phyloP scores from a whole-genome alignment of 2,113 vertebrate genomes.

The Ctenodactylus gundi region DNA sequence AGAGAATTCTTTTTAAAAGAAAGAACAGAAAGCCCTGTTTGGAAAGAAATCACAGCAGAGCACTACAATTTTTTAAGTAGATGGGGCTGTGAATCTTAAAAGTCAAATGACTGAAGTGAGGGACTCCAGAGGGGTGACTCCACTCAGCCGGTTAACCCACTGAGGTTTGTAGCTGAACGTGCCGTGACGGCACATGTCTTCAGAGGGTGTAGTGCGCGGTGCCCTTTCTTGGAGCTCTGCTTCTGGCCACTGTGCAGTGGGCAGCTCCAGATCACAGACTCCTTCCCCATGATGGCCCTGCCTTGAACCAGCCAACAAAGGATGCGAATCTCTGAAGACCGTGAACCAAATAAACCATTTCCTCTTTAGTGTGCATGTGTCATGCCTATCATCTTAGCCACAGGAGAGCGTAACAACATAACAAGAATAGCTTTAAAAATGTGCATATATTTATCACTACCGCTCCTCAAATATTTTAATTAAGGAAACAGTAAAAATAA shows the following conservation, averaged over 20 bases:
- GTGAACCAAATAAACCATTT: not conserved
- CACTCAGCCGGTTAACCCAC: not conserved
- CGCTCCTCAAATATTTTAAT: not conserved
- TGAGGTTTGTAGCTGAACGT: not conserved
- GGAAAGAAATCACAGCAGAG: not conserved
- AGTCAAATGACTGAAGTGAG: not conserved
- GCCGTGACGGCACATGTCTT: not conserved
- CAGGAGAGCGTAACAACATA: too few species aligned
- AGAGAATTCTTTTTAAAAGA: not conserved
- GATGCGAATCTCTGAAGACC: not conserved
- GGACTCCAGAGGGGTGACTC: not conserved
- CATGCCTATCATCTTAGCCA: not conserved
- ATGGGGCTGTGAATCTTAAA: not conserved
- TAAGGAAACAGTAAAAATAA: not conserved
- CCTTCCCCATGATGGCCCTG: not conserved
- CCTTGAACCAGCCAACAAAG: not conserved
- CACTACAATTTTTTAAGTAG: not conserved
- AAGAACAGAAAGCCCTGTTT: not conserved
- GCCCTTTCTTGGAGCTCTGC: not conserved
- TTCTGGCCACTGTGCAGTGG: too few species aligned
- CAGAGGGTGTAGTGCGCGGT: not conserved
- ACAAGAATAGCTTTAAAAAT: too few species aligned
- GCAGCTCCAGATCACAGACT: not conserved
- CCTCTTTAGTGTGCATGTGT: too few species aligned
- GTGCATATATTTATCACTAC: too few species aligned